Percentiles rank a stretch among this genome's conserved stretches.
Evolutionary conservation across 2,797 vertebrate species (phyloP).

Genomic region (Champsocephalus esox): DNA sequence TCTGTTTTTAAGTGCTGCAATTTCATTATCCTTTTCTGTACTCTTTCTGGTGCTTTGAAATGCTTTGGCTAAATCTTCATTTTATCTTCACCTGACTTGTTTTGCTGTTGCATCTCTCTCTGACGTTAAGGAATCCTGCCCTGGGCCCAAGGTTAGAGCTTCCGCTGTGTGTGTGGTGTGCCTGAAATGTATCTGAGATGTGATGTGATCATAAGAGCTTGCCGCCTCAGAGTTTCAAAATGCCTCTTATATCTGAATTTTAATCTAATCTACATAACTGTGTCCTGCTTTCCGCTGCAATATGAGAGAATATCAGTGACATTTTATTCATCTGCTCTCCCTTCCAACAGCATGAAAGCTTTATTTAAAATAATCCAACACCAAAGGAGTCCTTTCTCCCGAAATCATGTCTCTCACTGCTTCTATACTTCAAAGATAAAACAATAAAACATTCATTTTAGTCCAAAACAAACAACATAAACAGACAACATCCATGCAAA

Average conservation of each 20-base stretch:
- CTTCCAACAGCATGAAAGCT: slow-evolving; percentile 34
- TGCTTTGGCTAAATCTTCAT: slow-evolving; percentile 36
- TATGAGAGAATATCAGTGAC: not conserved
- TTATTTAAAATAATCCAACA: slow-evolving; percentile 24
- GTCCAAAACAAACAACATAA: slow-evolving; percentile 11
- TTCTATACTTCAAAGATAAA: slow-evolving; percentile 9
- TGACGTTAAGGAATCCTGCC: slow-evolving; percentile 75
- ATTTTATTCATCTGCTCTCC: slow-evolving; percentile 12
- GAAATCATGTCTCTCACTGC: not conserved
- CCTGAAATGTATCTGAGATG: slow-evolving; percentile 22
- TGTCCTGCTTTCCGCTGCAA: slow-evolving; percentile 4
- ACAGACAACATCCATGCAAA: not conserved
- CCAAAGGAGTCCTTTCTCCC: not conserved
- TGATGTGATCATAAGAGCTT: slow-evolving; percentile 36
- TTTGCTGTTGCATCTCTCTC: slow-evolving; percentile 54
- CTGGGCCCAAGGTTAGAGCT: slow-evolving; percentile 84
- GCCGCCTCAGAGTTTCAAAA: not conserved
- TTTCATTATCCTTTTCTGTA: slow-evolving; percentile 17
- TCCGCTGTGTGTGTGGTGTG: slow-evolving; percentile 41
- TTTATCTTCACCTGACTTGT: slow-evolving; percentile 49
- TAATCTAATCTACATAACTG: slow-evolving; percentile 8
- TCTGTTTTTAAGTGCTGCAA: not conserved
- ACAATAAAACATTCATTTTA: not conserved
- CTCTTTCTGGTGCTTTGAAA: slow-evolving; percentile 36
- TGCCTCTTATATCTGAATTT: not conserved